phyloP scores from a whole-genome alignment of 2,113 vertebrate genomes.

The Barbus barbus region DNA sequence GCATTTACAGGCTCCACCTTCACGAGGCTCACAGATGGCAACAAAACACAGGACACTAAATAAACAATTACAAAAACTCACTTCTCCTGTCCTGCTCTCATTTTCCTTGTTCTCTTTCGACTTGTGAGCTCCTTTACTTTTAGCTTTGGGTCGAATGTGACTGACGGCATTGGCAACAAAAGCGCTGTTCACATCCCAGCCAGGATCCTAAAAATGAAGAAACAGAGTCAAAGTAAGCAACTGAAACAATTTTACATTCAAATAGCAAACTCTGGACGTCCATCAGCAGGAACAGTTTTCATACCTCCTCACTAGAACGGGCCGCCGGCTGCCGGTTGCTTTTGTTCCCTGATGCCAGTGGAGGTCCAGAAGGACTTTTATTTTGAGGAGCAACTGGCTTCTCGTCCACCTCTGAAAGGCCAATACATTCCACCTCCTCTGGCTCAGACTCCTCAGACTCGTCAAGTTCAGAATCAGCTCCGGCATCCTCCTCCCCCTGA shows the following conservation, averaged over 20 bases:
- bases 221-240: not conserved
- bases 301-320: slow-evolving; percentile 51
- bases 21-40: not conserved
- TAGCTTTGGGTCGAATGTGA: slow-evolving; percentile 79
- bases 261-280: not conserved
- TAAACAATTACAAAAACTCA: slow-evolving; percentile 53
- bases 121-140: slow-evolving; percentile 65
- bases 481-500: slow-evolving; percentile 31
- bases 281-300: not conserved
- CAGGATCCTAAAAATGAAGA: slow-evolving; percentile 71
- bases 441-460: slow-evolving; percentile 47
- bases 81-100: slow-evolving; percentile 71
- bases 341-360: slow-evolving; percentile 48
- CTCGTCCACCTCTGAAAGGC: slow-evolving; percentile 14
- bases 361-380: slow-evolving; percentile 21
- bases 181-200: slow-evolving; percentile 81
- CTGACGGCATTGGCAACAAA: slow-evolving; percentile 82
- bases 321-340: slow-evolving; percentile 32
- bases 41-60: slow-evolving; percentile 1
- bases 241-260: not conserved
- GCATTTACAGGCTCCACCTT: not conserved
- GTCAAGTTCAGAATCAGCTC: slow-evolving; percentile 45
- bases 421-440: slow-evolving; percentile 37
- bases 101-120: slow-evolving; percentile 83
- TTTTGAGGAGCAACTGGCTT: not conserved